phyloP scores from a whole-genome alignment of 2,113 vertebrate species.

The Takifugu flavidus region DNA sequence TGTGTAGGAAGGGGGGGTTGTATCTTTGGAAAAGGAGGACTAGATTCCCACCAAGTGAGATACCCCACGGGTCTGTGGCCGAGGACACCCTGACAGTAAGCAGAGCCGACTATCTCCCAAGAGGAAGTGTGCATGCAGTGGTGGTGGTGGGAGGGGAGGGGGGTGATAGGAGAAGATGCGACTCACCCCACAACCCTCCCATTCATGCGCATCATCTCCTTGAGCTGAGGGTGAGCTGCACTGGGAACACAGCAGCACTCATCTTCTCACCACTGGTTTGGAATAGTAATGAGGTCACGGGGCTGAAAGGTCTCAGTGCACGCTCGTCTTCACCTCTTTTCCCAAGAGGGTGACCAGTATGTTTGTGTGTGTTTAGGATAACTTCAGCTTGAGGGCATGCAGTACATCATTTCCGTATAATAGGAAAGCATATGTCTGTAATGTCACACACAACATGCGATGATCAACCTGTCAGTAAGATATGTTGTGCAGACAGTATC shows the following conservation, averaged over 20 bases:
- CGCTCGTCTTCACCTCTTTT: slow-evolving; percentile 33
- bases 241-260: slow-evolving; percentile 67
- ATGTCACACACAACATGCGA: too few relatives aligned
- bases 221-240: slow-evolving; percentile 46
- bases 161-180: slow-evolving; percentile 65
- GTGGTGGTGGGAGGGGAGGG: neutral
- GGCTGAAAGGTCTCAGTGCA: slow-evolving; percentile 42
- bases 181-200: slow-evolving; percentile 24
- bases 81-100: slow-evolving; percentile 85
- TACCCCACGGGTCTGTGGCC: slow-evolving; percentile 73
- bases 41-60: slow-evolving; percentile 84
- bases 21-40: slow-evolving; percentile 71
- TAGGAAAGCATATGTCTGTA: neutral
- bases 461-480: too few relatives aligned
- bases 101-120: slow-evolving; percentile 84
- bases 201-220: slow-evolving; percentile 44
- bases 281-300: slow-evolving; percentile 71
- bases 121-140: slow-evolving; percentile 68
- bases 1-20: slow-evolving; percentile 27
- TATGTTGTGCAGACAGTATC: too few relatives aligned
- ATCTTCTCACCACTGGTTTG: slow-evolving; percentile 71
- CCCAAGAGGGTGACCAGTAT: slow-evolving; percentile 26
- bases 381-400: slow-evolving; percentile 2
- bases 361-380: slow-evolving; percentile 11
- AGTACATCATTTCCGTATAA: slow-evolving; percentile 34